phyloP scores from a whole-genome alignment of 1,140 invertebrate species.

The Zaprionus ornatus region DNA sequence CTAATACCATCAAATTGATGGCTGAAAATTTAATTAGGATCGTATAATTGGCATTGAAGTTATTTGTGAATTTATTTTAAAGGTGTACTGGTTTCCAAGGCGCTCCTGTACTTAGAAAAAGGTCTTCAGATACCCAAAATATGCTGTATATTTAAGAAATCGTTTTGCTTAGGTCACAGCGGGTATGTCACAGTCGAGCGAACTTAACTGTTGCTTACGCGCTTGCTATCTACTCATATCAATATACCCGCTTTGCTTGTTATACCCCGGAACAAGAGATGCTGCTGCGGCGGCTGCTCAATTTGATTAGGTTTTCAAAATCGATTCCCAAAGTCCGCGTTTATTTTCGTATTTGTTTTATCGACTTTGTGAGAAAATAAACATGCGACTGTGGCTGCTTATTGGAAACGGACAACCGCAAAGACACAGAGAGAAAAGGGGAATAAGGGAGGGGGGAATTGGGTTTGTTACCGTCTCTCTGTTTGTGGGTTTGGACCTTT shows the following conservation, averaged over 20 bases:
- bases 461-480: neutral
- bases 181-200: too few relatives aligned
- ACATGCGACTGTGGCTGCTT: conserved; percentile 33
- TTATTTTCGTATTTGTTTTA: conserved; percentile 59
- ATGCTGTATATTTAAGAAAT: too few relatives aligned
- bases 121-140: too few relatives aligned
- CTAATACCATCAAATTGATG: fast-evolving
- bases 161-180: too few relatives aligned
- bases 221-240: neutral
- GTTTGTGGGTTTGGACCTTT: conserved; percentile 32
- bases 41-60: too few relatives aligned
- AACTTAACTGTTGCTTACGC: too few relatives aligned
- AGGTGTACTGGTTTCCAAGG: too few relatives aligned
- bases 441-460: neutral
- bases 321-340: conserved; percentile 58
- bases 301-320: conserved; percentile 81
- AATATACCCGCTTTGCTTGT: neutral
- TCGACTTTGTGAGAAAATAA: conserved; percentile 76
- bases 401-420: neutral
- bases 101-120: too few relatives aligned
- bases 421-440: neutral
- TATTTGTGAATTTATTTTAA: too few relatives aligned
- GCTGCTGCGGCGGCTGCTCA: conserved; percentile 33
- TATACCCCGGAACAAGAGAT: neutral
- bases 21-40: too few relatives aligned